phyloP scores from a whole-genome alignment of 1,140 invertebrate genomes.

The Eriosoma lanigerum region DNA sequence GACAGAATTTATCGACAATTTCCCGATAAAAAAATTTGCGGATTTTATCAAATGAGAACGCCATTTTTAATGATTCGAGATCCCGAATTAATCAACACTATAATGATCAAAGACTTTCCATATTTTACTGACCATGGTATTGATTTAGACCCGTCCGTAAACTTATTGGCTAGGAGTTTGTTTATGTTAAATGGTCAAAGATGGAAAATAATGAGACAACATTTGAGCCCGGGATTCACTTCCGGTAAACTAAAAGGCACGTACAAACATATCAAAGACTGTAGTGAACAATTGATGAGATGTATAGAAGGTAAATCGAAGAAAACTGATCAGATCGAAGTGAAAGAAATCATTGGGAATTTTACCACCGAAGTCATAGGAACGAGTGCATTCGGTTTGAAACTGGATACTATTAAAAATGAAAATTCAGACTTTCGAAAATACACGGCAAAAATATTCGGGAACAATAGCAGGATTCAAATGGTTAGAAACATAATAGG shows the following conservation, averaged over 20 bases:
- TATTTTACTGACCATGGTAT: conserved; percentile 56
- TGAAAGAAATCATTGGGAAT: conserved; percentile 60
- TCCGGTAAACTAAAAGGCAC: conserved; percentile 64
- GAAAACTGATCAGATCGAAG: conserved; percentile 58
- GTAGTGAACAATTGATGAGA: conserved; percentile 54
- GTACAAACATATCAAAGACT: conserved; percentile 61
- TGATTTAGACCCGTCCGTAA: conserved; percentile 55
- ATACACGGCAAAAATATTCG: not conserved
- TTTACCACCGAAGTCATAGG: conserved; percentile 64
- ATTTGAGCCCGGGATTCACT: conserved; percentile 64
- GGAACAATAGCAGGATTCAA: conserved; percentile 26
- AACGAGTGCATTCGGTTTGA: conserved; percentile 64
- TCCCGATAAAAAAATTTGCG: conserved; percentile 52
- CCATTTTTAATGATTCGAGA: conserved; percentile 58
- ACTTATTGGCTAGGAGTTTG: conserved; percentile 62
- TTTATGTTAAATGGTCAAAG: conserved; percentile 60
- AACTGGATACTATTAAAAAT: conserved; percentile 61
- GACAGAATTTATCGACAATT: conserved; percentile 52
- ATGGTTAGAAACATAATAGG: too few species aligned
- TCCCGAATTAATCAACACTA: conserved; percentile 56
- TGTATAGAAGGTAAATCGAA: not conserved
- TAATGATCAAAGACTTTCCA: conserved; percentile 58
- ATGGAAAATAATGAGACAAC: conserved; percentile 62
- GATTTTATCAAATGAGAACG: conserved; percentile 55
- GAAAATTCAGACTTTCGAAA: conserved; percentile 60